phyloP scores from a whole-genome alignment of 2,113 vertebrate species.

The Planiliza haematocheilus region DNA sequence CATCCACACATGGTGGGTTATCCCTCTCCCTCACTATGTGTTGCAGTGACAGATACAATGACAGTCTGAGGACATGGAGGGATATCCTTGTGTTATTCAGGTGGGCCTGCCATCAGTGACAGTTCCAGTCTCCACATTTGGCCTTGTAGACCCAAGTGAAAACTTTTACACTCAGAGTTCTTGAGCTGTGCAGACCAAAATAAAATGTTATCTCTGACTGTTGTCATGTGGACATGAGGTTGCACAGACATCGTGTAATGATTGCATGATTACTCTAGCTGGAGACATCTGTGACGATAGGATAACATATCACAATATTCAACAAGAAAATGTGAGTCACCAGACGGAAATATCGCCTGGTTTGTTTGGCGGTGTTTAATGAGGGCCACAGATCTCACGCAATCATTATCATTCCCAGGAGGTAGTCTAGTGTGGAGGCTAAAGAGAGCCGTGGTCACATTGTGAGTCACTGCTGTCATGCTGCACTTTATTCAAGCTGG shows the following conservation, averaged over 20 bases:
- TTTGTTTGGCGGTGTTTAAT: neutral
- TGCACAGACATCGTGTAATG: neutral
- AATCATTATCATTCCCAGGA: neutral
- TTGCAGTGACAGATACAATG: neutral
- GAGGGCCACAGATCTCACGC: neutral
- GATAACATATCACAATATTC: too few relatives aligned
- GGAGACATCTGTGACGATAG: too few relatives aligned
- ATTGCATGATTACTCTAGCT: neutral
- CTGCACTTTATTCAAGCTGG: constrained; percentile 22
- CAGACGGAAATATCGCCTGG: too few relatives aligned
- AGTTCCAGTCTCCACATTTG: neutral
- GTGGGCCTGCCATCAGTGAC: neutral
- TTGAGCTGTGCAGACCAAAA: neutral
- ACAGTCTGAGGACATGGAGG: constrained; percentile 13
- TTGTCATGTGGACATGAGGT: neutral
- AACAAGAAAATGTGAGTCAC: neutral
- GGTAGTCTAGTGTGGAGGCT: constrained; percentile 2
- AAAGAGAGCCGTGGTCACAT: constrained; percentile 6
- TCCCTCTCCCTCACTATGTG: neutral
- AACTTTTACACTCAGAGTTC: neutral
- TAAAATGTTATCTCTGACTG: neutral
- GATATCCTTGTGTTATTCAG: constrained; percentile 14
- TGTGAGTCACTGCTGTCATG: constrained; percentile 11
- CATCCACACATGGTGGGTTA: constrained; percentile 26
- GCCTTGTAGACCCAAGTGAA: constrained; percentile 7